These are phyloP conservation scores for Archivesica marissinica DNA, from an alignment of 1,140 invertebrate genomes.

Conservation along the genomic window DNA sequence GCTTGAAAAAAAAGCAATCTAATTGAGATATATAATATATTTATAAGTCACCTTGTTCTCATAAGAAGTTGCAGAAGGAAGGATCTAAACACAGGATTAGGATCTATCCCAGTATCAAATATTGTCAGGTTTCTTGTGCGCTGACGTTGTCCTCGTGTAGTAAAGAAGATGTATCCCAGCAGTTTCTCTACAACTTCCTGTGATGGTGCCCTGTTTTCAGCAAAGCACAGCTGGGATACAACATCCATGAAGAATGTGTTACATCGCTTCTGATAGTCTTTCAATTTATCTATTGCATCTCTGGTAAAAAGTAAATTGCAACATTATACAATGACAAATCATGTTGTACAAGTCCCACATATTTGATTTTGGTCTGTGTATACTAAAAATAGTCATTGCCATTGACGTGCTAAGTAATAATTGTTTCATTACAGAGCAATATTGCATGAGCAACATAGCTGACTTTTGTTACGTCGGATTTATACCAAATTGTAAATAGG, in stretches of 20 bases:
- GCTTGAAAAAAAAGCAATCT: no score
- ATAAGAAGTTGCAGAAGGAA: conserved; percentile 78
- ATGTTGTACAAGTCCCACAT: no score
- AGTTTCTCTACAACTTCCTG: conserved; percentile 71
- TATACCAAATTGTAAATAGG: no score
- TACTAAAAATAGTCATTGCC: no score
- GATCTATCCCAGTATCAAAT: conserved; percentile 75
- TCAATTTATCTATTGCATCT: conserved; percentile 10
- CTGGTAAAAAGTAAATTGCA: conserved; percentile 6
- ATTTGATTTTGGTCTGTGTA: no score
- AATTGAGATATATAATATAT: no score
- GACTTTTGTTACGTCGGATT: no score
- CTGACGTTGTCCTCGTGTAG: conserved; percentile 12
- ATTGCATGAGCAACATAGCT: no score
- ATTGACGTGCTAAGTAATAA: no score
- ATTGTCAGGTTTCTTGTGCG: conserved; percentile 71
- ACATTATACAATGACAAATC: no score
- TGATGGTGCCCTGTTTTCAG: conserved; percentile 70
- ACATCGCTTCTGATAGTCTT: conserved; percentile 67
- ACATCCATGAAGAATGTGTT: conserved; percentile 79
- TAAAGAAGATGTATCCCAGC: conserved; percentile 72
- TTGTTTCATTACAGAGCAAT: no score
- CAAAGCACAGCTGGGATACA: conserved; percentile 77
- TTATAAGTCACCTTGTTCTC: conserved; percentile 66
- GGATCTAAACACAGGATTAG: conserved; percentile 78